A percentile compares a stretch with the other conserved stretches of the same genome.
Evolutionary conservation across 2,888 invertebrate genomes (phyloP).

Genomic region (Cosmia pyralina): DNA sequence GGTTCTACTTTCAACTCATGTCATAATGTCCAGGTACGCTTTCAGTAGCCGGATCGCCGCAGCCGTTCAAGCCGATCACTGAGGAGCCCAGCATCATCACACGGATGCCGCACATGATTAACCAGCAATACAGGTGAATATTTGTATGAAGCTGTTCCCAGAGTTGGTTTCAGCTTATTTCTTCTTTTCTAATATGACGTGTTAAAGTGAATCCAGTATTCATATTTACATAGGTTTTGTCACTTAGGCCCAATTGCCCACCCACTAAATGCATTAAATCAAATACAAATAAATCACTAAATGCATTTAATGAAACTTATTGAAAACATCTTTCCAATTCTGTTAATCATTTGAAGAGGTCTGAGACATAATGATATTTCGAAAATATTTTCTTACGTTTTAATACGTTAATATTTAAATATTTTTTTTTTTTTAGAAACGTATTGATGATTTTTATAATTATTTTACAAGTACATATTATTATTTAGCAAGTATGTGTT

Average conservation of each 20-base stretch:
- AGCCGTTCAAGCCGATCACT: conserved; percentile 86
- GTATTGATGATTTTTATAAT: background rate
- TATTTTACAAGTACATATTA: background rate
- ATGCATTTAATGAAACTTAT: background rate
- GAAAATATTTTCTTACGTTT: too few species aligned
- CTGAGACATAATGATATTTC: too few species aligned
- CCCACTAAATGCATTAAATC: background rate
- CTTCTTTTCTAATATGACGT: too few species aligned
- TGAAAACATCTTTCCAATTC: background rate
- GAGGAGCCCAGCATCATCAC: conserved; percentile 89
- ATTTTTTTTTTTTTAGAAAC: too few species aligned
- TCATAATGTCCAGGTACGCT: conserved; percentile 79
- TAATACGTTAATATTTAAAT: too few species aligned
- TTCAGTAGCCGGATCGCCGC: conserved; percentile 88
- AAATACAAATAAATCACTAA: background rate
- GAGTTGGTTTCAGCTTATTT: too few species aligned
- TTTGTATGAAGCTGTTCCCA: too few species aligned
- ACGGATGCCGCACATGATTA: conserved; percentile 88
- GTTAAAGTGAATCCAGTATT: too few species aligned
- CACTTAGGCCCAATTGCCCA: background rate
- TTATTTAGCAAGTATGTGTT: background rate
- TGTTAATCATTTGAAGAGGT: background rate
- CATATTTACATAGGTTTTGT: too few species aligned
- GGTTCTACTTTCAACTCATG: conserved; percentile 34
- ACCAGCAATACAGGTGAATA: conserved; percentile 85